Evolutionary conservation across 2,888 invertebrate species (phyloP).

Genomic region (Parnassius glacialis): DNA sequence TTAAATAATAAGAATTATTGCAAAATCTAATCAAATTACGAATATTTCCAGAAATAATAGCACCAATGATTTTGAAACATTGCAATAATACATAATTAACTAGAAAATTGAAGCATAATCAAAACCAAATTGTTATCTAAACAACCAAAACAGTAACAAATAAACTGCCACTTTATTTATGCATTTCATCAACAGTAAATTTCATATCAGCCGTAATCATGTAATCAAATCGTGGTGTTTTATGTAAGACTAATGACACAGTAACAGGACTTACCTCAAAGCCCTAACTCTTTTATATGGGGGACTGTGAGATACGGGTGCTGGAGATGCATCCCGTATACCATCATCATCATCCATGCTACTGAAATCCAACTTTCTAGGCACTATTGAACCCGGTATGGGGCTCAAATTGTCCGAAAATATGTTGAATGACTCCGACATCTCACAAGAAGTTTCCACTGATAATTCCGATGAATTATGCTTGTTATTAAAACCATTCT

Average conservation of each 20-base stretch:
- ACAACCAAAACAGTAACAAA: slow-evolving; percentile 15
- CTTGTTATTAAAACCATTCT: slow-evolving; percentile 57
- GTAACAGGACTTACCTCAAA: slow-evolving; percentile 62
- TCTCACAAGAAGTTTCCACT: slow-evolving; percentile 82
- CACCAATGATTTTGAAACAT: no score
- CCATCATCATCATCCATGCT: slow-evolving; percentile 70
- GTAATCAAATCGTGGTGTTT: slow-evolving; percentile 45
- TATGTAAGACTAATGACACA: slow-evolving; percentile 30
- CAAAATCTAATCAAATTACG: no score
- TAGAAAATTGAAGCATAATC: no score
- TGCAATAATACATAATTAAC: no score
- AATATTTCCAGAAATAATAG: no score
- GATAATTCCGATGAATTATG: slow-evolving; percentile 79
- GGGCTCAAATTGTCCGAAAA: slow-evolving; percentile 82
- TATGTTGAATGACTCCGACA: slow-evolving; percentile 82
- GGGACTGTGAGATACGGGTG: slow-evolving; percentile 67
- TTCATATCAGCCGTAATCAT: background rate
- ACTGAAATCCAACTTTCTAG: slow-evolving; percentile 82
- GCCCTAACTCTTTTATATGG: slow-evolving; percentile 83
- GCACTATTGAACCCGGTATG: slow-evolving; percentile 75
- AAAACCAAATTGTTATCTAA: no score
- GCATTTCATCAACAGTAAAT: background rate
- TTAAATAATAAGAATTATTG: no score
- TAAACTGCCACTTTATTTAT: slow-evolving; percentile 1
- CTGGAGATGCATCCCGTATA: slow-evolving; percentile 53